Percentiles rank a stretch among this genome's conserved stretches.
phyloP scores from a whole-genome alignment of 1,140 invertebrate genomes.

The Laodelphax striatellus region DNA sequence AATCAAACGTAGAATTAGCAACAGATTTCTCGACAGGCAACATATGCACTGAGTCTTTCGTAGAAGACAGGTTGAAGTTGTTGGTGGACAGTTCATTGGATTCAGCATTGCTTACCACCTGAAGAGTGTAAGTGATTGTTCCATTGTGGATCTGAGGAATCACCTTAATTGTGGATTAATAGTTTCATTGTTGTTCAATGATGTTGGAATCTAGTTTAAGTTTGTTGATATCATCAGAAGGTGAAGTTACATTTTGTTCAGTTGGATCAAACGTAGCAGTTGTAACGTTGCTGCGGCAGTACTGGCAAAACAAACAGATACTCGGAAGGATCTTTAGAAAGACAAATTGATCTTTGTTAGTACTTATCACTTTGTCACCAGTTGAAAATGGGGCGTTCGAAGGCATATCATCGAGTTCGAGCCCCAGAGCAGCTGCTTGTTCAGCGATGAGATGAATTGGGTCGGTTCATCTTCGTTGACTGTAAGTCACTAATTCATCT shows the following conservation, averaged over 20 bases:
- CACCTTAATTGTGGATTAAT: background rate
- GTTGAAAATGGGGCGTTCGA: no score
- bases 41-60: background rate
- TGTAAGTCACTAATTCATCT: conserved; percentile 2
- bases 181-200: background rate
- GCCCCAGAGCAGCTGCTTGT: conserved; percentile 1
- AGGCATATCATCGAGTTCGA: background rate
- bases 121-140: background rate
- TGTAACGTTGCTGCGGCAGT: background rate
- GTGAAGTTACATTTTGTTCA: background rate
- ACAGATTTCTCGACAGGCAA: background rate
- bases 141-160: conserved; percentile 2
- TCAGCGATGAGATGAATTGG: background rate
- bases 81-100: background rate
- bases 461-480: background rate
- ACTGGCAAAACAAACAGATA: background rate
- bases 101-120: background rate
- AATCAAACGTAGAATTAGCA: background rate
- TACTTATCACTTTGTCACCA: background rate
- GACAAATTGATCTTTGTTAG: background rate
- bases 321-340: background rate
- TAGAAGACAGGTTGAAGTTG: background rate
- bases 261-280: background rate
- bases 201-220: background rate
- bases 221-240: background rate